Evolutionary conservation across 2,797 vertebrate genomes (phyloP).

Genomic region (Trematomus bernacchii): DNA sequence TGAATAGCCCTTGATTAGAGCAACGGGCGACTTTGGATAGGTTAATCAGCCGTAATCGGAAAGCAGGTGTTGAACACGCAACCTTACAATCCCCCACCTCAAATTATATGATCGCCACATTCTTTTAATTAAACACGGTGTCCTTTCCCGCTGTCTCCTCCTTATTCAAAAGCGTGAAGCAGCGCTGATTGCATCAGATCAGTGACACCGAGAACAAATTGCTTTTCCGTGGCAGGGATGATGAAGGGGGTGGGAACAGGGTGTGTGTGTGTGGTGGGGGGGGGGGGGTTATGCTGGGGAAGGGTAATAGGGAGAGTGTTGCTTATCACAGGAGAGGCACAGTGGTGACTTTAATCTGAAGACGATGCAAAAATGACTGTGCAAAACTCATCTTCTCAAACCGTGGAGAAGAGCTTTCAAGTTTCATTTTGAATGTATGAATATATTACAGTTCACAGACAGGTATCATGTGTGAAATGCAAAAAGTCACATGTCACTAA

Average conservation of each 20-base stretch:
- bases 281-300: too few relatives aligned
- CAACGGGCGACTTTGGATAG: constrained; percentile 63
- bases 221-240: constrained; percentile 72
- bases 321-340: constrained; percentile 63
- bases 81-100: constrained; percentile 48
- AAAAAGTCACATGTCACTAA: background rate
- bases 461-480: background rate
- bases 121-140: constrained; percentile 79
- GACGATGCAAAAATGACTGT: constrained; percentile 46
- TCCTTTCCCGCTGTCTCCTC: constrained; percentile 61
- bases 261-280: background rate
- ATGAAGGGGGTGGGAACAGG: constrained; percentile 61
- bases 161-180: constrained; percentile 76
- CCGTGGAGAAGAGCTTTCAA: constrained; percentile 22
- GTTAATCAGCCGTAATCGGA: constrained; percentile 79
- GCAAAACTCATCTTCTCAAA: constrained; percentile 18
- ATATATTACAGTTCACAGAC: background rate
- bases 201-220: constrained; percentile 79
- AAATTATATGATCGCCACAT: constrained; percentile 73
- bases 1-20: constrained; percentile 79
- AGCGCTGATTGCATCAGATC: constrained; percentile 80
- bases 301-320: constrained; percentile 40
- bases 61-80: constrained; percentile 78
- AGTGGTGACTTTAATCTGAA: constrained; percentile 58
- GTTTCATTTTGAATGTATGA: constrained; percentile 23